Conservation (phyloP, 2,113 vertebrate genomes). For the Neolamprologus tretocephalus region DNA sequence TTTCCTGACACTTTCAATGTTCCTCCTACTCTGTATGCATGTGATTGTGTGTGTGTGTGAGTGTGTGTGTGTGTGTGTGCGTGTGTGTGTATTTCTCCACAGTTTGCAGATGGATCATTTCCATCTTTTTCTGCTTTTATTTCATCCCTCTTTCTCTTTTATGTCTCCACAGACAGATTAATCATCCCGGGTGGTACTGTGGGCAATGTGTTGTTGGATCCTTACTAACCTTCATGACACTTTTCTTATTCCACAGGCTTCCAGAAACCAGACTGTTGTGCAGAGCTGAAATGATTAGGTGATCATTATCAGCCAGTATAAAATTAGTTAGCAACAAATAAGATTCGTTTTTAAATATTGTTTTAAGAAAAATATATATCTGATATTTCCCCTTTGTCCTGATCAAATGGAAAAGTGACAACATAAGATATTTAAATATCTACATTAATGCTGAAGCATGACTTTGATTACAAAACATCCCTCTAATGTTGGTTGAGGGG, state of each 20-base stretch:
- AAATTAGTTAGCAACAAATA: background rate
- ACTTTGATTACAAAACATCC: background rate
- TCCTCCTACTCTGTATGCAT: background rate
- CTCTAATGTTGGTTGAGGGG: background rate
- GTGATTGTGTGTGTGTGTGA: background rate
- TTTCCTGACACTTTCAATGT: conserved; percentile 34
- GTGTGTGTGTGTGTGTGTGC: background rate
- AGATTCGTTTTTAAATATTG: background rate
- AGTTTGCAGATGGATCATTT: background rate
- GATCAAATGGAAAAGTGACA: background rate
- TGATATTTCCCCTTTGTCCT: background rate
- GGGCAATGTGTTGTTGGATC: background rate
- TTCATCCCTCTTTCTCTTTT: background rate
- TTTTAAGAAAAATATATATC: background rate
- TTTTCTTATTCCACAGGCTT: background rate
- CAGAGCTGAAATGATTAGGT: background rate
- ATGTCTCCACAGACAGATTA: background rate
- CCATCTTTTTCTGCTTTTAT: background rate
- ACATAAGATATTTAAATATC: background rate
- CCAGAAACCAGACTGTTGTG: background rate
- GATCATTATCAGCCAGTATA: background rate
- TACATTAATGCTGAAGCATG: background rate
- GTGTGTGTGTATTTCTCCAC: background rate
- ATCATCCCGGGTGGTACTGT: background rate
- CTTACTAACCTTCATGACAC: background rate